These are phyloP conservation scores for Myiagra hebetior DNA, from an alignment of 2,113 vertebrate genomes.

Conservation along the genomic window DNA sequence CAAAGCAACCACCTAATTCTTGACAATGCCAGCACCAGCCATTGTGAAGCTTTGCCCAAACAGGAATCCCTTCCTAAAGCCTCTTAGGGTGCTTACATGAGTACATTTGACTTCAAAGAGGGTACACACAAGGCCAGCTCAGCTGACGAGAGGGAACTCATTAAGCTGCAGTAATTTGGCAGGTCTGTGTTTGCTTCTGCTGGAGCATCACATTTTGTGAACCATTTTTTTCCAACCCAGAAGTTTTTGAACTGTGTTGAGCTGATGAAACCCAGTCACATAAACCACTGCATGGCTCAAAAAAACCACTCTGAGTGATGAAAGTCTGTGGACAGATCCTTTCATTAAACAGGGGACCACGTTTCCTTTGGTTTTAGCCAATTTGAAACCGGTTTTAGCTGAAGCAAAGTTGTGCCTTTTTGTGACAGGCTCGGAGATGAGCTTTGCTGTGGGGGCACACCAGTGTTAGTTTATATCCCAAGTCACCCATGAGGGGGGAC, in stretches of 20 bases:
- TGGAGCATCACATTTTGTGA: background rate
- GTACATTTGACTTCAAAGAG: background rate
- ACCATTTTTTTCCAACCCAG: background rate
- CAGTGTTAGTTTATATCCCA: background rate
- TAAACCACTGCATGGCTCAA: background rate
- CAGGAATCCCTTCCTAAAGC: background rate
- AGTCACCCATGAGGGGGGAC: background rate
- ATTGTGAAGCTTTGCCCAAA: constrained; percentile 4
- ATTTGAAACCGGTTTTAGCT: background rate
- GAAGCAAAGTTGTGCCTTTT: background rate
- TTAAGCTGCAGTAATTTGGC: constrained; percentile 18
- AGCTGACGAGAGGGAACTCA: background rate
- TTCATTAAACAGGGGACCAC: background rate
- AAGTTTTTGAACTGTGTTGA: background rate
- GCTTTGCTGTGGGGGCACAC: accelerated
- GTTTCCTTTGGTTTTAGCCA: background rate
- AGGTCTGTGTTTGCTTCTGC: background rate
- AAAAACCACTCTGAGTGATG: background rate
- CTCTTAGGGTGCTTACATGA: background rate
- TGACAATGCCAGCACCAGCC: background rate
- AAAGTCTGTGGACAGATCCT: background rate
- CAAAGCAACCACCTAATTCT: constrained; percentile 28
- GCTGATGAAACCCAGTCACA: background rate
- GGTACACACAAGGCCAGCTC: background rate
- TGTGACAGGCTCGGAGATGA: background rate